phyloP scores from a whole-genome alignment of 2,113 vertebrate species.

The Dryoscopus gambensis region DNA sequence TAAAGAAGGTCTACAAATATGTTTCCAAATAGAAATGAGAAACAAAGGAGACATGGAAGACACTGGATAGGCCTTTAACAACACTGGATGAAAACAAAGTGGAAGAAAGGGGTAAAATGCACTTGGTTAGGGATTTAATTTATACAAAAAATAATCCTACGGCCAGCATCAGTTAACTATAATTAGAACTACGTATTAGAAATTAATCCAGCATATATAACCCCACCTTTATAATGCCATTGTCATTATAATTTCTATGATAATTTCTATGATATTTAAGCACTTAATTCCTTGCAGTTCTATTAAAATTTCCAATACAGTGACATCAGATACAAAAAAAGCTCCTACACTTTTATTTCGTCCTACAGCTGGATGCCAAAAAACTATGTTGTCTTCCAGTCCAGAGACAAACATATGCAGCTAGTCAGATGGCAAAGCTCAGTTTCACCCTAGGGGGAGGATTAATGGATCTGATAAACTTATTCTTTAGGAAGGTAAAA shows the following conservation, averaged over 20 bases:
- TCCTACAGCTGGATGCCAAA: background rate
- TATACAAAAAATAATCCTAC: background rate
- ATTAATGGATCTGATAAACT: conserved; percentile 4
- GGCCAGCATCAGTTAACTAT: background rate
- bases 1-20: background rate
- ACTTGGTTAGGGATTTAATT: background rate
- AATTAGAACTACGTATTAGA: background rate
- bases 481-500: background rate
- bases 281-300: background rate
- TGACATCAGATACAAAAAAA: background rate
- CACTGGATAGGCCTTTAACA: background rate
- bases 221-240: background rate
- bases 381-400: background rate
- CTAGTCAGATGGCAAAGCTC: background rate
- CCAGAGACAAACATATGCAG: background rate
- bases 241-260: background rate
- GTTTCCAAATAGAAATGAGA: background rate
- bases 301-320: background rate
- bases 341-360: background rate
- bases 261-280: background rate
- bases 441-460: background rate
- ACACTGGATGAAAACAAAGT: background rate
- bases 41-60: background rate
- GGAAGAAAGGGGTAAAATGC: background rate
- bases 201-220: background rate